Evolutionary conservation across 1,140 invertebrate genomes (phyloP).

Genomic region (Nephila pilipes): DNA sequence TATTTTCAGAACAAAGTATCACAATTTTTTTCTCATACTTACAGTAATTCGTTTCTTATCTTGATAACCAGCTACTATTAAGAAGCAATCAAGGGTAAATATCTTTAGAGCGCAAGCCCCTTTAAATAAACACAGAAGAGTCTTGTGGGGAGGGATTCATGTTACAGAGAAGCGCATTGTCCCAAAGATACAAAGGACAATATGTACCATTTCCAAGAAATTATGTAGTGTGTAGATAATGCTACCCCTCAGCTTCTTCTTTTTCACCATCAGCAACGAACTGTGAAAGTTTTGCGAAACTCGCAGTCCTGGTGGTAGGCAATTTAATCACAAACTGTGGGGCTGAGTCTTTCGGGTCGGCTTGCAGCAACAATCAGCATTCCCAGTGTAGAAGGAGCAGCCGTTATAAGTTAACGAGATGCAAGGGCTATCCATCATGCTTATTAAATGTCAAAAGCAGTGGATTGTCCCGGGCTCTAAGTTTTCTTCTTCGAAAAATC

Average conservation of each 20-base stretch:
- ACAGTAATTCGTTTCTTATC: conserved; percentile 19
- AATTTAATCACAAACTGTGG: conserved; percentile 49
- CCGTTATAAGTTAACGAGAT: conserved; percentile 60
- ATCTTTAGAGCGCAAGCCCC: neutral
- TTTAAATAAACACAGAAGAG: neutral
- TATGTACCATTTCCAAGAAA: conserved; percentile 28
- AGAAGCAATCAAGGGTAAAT: conserved; percentile 26
- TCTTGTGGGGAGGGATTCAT: neutral
- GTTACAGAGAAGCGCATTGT: neutral
- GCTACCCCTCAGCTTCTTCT: conserved; percentile 16
- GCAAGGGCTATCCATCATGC: conserved; percentile 62
- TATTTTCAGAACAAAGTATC: neutral
- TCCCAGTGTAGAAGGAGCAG: neutral
- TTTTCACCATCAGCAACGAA: conserved; percentile 29
- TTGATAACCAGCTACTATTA: conserved; percentile 1
- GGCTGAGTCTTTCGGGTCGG: neutral
- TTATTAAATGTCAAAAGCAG: conserved; percentile 71
- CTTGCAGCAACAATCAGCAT: conserved; percentile 55
- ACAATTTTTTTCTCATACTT: conserved; percentile 1
- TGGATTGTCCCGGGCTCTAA: conserved; percentile 20
- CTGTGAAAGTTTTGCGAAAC: conserved; percentile 44
- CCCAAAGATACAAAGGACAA: neutral
- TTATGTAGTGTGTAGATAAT: conserved; percentile 21
- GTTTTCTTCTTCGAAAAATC: conserved; percentile 24
- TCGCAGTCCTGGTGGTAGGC: neutral